phyloP scores from a whole-genome alignment of 1,140 invertebrate species.

The Luehdorfia chinensis region DNA sequence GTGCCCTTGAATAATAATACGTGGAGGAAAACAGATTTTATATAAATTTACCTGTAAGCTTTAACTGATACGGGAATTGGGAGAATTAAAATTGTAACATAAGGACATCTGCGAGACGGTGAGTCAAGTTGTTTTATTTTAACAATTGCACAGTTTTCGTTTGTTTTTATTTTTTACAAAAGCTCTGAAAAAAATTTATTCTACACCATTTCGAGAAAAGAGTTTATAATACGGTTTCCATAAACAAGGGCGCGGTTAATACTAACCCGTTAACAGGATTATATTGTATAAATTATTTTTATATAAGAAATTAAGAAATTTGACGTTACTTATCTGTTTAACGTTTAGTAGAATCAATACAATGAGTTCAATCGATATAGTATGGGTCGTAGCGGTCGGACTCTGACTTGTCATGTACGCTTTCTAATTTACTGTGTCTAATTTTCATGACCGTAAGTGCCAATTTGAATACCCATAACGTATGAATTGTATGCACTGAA shows the following conservation, averaged over 20 bases:
- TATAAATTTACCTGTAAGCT: background rate
- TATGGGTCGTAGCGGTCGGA: constrained; percentile 15
- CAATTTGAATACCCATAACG: constrained; percentile 23
- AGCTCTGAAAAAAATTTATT: too few relatives aligned
- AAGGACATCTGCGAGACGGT: constrained; percentile 24
- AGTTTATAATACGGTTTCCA: too few relatives aligned
- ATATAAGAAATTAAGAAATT: too few relatives aligned
- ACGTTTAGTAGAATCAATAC: too few relatives aligned
- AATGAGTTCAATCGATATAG: too few relatives aligned
- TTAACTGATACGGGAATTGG: too few relatives aligned
- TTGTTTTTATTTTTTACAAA: background rate
- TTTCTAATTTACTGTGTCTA: constrained; percentile 66
- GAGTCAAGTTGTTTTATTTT: constrained; percentile 22
- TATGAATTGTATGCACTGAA: constrained; percentile 12
- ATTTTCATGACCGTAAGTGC: constrained; percentile 28
- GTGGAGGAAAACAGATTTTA: background rate
- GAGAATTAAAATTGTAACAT: constrained; percentile 7
- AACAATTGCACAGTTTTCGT: background rate
- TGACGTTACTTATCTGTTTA: too few relatives aligned
- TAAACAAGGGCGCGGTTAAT: too few relatives aligned
- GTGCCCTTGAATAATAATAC: background rate
- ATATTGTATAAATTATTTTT: too few relatives aligned
- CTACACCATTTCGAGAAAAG: too few relatives aligned
- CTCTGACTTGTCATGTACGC: constrained; percentile 36
- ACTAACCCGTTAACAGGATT: too few relatives aligned